These are phyloP conservation scores for Agrochola circellaris DNA, from an alignment of 2,888 invertebrate genomes.

Conservation along the genomic window DNA sequence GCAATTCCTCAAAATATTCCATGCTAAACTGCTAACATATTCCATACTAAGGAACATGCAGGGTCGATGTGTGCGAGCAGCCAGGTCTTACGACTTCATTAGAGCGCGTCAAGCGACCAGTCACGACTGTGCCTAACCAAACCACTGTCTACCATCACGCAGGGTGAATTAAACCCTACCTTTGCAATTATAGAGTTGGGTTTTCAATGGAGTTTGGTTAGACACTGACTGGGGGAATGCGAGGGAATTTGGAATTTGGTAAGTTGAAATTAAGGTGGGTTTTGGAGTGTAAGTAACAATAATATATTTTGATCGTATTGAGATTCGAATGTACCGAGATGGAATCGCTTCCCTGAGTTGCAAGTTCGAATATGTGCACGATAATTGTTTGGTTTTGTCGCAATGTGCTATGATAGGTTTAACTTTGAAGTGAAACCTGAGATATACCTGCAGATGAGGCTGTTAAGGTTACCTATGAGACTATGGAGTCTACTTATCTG, in stretches of 20 bases:
- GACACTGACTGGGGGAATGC: not conserved
- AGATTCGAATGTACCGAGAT: conserved; percentile 66
- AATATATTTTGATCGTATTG: conserved; percentile 66
- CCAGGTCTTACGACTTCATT: conserved; percentile 85
- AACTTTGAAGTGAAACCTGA: conserved; percentile 29
- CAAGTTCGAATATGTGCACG: conserved; percentile 67
- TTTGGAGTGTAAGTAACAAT: conserved; percentile 25
- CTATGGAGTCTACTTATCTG: not conserved
- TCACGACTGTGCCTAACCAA: conserved; percentile 79
- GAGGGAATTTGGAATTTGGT: conserved; percentile 1
- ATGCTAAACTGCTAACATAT: conserved; percentile 26
- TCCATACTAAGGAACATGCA: conserved; percentile 61
- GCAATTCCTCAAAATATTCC: conserved; percentile 35
- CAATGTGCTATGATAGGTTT: conserved; percentile 57
- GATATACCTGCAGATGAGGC: not conserved
- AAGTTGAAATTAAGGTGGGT: rapidly evolving
- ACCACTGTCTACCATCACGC: conserved; percentile 43
- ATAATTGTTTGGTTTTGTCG: conserved; percentile 67
- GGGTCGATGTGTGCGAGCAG: conserved; percentile 67
- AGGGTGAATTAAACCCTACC: conserved; percentile 28
- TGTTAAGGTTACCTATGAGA: not conserved
- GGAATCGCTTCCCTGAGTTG: conserved; percentile 67
- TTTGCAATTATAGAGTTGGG: not conserved
- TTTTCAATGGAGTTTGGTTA: not conserved
- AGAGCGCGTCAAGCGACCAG: conserved; percentile 82